These are phyloP conservation scores for Anthonomus grandis DNA, from an alignment of 1,140 invertebrate genomes.

Conservation along the genomic window DNA sequence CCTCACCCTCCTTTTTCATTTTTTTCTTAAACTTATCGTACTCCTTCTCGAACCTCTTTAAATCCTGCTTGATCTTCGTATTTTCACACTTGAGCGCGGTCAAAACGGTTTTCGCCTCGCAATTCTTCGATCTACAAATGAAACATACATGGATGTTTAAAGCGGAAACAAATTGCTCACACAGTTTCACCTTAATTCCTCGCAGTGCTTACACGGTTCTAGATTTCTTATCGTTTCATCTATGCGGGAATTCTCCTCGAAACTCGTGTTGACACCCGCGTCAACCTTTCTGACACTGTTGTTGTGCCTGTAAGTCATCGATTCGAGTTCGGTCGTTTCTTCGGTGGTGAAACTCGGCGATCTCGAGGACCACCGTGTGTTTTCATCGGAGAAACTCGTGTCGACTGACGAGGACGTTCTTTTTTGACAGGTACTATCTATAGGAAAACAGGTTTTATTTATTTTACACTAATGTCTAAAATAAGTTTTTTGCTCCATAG, in stretches of 20 bases:
- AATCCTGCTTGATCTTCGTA: constrained; percentile 1
- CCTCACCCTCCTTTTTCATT: constrained; percentile 56
- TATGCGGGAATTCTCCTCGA: neutral
- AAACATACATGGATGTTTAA: neutral
- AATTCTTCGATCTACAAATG: constrained; percentile 3
- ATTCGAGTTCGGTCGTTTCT: constrained; percentile 16
- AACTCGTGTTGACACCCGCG: constrained; percentile 25
- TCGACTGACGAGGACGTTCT: too few relatives aligned
- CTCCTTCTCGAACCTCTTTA: constrained; percentile 58
- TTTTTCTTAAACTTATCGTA: constrained; percentile 58
- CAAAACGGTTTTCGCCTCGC: neutral
- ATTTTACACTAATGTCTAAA: too few relatives aligned
- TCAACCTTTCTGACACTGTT: constrained; percentile 13
- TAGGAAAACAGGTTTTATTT: too few relatives aligned
- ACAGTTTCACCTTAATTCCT: constrained; percentile 12
- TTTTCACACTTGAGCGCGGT: constrained; percentile 6
- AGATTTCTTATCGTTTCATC: constrained; percentile 13
- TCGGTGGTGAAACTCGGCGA: constrained; percentile 23
- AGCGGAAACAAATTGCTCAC: neutral
- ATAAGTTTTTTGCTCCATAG: too few relatives aligned
- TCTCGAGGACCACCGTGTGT: constrained; percentile 23
- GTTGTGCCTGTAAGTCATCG: too few relatives aligned
- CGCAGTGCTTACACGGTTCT: constrained; percentile 12
- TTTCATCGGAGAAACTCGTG: constrained; percentile 28
- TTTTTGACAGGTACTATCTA: too few relatives aligned